These are phyloP conservation scores for Physocephala rufipes DNA, from an alignment of 2,888 invertebrate species.

Conservation along the genomic window DNA sequence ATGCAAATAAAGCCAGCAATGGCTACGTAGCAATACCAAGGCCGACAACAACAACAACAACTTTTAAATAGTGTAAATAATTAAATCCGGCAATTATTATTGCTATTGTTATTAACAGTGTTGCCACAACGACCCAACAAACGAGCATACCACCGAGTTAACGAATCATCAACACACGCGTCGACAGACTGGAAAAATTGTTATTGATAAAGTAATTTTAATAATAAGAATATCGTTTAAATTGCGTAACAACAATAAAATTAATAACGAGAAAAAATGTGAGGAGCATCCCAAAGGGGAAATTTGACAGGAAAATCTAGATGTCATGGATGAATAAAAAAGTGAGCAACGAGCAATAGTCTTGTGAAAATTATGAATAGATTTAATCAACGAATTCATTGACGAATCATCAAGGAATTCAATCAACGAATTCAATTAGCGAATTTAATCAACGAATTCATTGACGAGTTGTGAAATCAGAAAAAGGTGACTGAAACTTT, in stretches of 20 bases:
- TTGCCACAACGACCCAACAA: constrained; percentile 23
- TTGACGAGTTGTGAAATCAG: too few species aligned
- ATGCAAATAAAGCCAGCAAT: constrained; percentile 11
- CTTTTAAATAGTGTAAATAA: constrained; percentile 52
- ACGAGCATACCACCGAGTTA: neutral
- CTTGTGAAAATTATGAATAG: too few species aligned
- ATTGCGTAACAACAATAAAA: constrained; percentile 28
- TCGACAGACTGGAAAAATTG: constrained; percentile 19
- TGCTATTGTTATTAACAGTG: constrained; percentile 42
- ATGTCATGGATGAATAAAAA: too few species aligned
- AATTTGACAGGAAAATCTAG: too few species aligned
- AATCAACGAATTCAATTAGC: too few species aligned
- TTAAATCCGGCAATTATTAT: constrained; percentile 54
- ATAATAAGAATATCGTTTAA: constrained; percentile 29
- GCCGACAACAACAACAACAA: constrained; percentile 35
- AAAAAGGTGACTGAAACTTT: too few species aligned
- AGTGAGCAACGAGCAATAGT: too few species aligned
- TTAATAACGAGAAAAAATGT: constrained; percentile 2
- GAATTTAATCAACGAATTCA: too few species aligned
- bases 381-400: too few species aligned
- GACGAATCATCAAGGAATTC: too few species aligned
- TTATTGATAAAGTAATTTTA: constrained; percentile 34
- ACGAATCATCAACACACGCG: neutral
- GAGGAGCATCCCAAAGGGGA: constrained; percentile 4
- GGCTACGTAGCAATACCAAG: constrained; percentile 12